A percentile compares a stretch with the other conserved stretches of the same genome.
phyloP scores from a whole-genome alignment of 2,888 invertebrate species.

The Heterodera filipjevi region DNA sequence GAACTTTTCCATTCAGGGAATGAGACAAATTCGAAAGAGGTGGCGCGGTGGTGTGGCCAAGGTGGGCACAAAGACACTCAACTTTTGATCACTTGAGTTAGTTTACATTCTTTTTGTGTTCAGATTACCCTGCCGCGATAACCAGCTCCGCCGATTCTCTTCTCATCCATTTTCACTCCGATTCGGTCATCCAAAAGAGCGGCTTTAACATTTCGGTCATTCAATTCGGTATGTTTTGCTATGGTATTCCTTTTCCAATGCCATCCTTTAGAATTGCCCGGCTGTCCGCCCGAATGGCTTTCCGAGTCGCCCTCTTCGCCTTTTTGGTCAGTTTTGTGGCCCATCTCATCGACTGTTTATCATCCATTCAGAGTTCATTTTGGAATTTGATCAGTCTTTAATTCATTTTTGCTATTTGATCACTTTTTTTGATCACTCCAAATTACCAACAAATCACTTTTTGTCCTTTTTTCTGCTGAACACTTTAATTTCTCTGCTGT shows the following conservation, averaged over 20 bases:
- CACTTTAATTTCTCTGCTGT: not conserved
- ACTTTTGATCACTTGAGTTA: not conserved
- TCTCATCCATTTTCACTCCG: conserved; percentile 44
- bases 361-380: no score
- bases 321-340: conserved; percentile 4
- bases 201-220: conserved; percentile 45
- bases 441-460: no score
- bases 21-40: conserved; percentile 36
- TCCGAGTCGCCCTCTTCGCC: conserved; percentile 25
- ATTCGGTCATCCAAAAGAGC: conserved; percentile 39
- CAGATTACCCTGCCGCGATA: conserved; percentile 38
- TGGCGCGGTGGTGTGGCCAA: conserved; percentile 44
- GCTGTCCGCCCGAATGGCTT: conserved; percentile 43
- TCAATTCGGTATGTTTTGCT: conserved; percentile 33
- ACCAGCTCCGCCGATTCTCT: conserved; percentile 40
- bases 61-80: not conserved
- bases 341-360: not conserved
- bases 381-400: no score
- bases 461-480: no score
- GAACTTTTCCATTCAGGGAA: conserved; percentile 11
- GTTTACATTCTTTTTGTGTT: not conserved
- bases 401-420: not conserved
- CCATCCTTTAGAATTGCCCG: conserved; percentile 35
- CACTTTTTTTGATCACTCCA: no score
- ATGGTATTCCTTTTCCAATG: not conserved